Evolutionary conservation across 2,113 vertebrate species (phyloP).

Genomic region (Periophthalmodon schlosseri): DNA sequence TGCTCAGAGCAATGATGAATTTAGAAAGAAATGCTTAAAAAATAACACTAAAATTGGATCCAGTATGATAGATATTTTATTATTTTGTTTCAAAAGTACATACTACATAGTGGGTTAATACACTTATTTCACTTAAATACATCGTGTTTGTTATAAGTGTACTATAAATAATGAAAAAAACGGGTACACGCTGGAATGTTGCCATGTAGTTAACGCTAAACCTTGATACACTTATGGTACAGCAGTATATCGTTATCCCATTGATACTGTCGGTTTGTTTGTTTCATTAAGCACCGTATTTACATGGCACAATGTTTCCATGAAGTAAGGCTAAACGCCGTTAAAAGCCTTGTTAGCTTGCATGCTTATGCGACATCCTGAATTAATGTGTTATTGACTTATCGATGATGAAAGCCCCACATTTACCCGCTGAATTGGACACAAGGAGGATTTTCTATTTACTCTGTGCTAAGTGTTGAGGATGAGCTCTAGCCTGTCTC

Average conservation of each 20-base stretch:
- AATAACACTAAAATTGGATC: neutral
- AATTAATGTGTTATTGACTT: constrained; percentile 53
- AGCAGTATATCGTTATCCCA: neutral
- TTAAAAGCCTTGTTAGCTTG: constrained; percentile 30
- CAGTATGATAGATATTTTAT: no score
- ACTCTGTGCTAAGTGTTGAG: constrained; percentile 16
- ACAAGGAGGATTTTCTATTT: constrained; percentile 32
- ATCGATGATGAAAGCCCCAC: constrained; percentile 47
- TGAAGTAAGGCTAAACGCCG: constrained; percentile 5
- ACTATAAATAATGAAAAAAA: no score
- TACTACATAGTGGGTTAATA: no score
- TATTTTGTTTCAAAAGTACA: no score
- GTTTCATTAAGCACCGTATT: neutral
- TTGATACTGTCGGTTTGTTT: neutral
- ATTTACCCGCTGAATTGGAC: constrained; percentile 45
- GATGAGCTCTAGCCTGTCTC: constrained; percentile 51
- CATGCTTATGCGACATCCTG: constrained; percentile 36
- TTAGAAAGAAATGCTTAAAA: neutral
- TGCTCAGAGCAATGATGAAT: neutral
- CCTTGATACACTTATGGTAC: neutral
- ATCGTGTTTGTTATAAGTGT: no score
- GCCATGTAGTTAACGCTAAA: neutral
- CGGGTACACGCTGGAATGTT: neutral
- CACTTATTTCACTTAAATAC: no score
- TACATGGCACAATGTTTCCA: neutral